These are phyloP conservation scores for Nymphalis urticae DNA, from an alignment of 2,888 invertebrate genomes.

Conservation along the genomic window DNA sequence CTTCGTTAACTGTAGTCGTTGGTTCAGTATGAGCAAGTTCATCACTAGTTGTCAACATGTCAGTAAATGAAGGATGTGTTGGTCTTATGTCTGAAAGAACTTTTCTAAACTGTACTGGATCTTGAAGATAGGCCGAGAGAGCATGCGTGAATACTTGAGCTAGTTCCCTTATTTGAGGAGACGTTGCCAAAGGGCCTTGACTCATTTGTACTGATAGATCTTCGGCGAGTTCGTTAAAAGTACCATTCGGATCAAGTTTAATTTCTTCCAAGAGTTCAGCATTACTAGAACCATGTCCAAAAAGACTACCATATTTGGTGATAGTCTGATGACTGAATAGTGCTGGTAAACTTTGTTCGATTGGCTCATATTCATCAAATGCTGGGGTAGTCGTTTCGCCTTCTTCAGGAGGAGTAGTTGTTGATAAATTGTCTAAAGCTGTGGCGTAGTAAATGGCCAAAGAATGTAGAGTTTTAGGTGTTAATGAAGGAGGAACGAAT, in stretches of 20 bases:
- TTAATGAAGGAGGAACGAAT: constrained; percentile 87
- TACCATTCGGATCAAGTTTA: constrained; percentile 68
- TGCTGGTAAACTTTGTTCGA: constrained; percentile 79
- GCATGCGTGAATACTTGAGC: constrained; percentile 93
- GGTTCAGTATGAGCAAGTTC: constrained; percentile 77
- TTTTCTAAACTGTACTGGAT: constrained; percentile 90
- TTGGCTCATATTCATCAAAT: constrained; percentile 64
- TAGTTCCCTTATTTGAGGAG: constrained; percentile 87
- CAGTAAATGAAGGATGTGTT: constrained; percentile 85
- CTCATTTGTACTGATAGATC: constrained; percentile 84
- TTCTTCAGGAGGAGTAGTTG: constrained; percentile 64
- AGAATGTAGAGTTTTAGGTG: constrained; percentile 89
- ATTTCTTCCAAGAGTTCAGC: constrained; percentile 67
- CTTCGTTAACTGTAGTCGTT: constrained; percentile 83
- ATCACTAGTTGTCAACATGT: constrained; percentile 63
- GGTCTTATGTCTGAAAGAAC: constrained; percentile 89
- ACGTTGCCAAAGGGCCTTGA: constrained; percentile 82
- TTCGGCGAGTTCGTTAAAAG: constrained; percentile 71
- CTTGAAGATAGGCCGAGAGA: constrained; percentile 89
- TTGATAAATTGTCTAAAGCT: constrained; percentile 82
- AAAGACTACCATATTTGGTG: constrained; percentile 82
- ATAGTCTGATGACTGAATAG: constrained; percentile 85
- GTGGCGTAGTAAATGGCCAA: constrained; percentile 91
- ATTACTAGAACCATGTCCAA: constrained; percentile 60
- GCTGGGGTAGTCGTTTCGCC: constrained; percentile 57